Evolutionary conservation across 2,888 invertebrate species (phyloP).

Genomic region (Ommatoiulus sabulosus): DNA sequence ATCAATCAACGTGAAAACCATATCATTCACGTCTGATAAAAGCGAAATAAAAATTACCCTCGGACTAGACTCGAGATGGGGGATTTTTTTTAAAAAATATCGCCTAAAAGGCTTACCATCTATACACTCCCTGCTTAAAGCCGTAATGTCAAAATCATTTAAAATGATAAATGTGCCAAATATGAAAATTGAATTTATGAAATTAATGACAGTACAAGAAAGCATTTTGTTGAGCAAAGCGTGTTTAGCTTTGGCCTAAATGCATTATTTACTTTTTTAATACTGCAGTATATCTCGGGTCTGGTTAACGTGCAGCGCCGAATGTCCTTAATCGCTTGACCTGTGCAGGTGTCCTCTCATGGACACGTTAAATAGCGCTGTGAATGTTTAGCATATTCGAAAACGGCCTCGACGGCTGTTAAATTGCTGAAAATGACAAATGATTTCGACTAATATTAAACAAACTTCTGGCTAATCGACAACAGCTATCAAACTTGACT

Average conservation of each 20-base stretch:
- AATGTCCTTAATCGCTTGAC: slow-evolving; percentile 6
- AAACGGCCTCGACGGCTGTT: neutral
- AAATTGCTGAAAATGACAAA: neutral
- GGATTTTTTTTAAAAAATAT: neutral
- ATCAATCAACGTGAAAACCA: slow-evolving; percentile 36
- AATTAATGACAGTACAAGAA: slow-evolving; percentile 29
- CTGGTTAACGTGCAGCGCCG: neutral
- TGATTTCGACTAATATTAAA: neutral
- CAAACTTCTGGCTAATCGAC: neutral
- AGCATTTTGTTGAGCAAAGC: slow-evolving; percentile 4
- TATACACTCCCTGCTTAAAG: too few relatives aligned
- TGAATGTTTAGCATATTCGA: neutral
- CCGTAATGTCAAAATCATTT: neutral
- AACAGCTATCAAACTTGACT: neutral
- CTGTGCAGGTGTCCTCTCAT: slow-evolving; percentile 38
- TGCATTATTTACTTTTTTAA: neutral
- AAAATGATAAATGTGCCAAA: neutral
- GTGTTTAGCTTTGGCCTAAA: slow-evolving; percentile 21
- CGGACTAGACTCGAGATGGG: neutral
- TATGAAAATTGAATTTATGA: slow-evolving; percentile 11
- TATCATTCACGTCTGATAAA: slow-evolving; percentile 4
- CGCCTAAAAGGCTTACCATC: neutral
- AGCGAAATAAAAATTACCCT: slow-evolving; percentile 31
- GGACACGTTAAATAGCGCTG: neutral
- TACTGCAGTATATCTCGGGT: neutral